Conservation (phyloP, 2,797 vertebrate species). For the Leptoclinus maculatus region DNA sequence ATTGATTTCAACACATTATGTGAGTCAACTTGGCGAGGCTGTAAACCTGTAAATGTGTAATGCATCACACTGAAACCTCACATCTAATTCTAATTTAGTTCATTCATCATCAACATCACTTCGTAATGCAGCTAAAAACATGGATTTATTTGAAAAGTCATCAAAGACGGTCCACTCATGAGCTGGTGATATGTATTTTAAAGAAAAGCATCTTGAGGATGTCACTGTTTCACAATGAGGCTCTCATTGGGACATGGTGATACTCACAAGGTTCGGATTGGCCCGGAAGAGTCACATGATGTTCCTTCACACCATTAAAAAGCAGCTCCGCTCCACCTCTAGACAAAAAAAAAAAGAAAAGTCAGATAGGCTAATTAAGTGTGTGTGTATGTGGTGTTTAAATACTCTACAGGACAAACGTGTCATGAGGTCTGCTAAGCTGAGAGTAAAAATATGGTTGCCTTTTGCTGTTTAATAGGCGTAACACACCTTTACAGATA, state of each 20-base stretch:
- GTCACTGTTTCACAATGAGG: not conserved
- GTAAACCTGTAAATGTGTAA: not conserved
- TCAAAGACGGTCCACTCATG: too few species aligned
- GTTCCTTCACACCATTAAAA: slow-evolving; percentile 91
- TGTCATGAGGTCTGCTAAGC: not conserved
- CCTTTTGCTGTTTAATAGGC: not conserved
- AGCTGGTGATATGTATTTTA: not conserved
- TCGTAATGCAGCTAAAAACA: not conserved
- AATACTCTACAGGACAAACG: not conserved
- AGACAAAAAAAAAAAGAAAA: slow-evolving; percentile 3
- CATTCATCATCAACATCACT: not conserved
- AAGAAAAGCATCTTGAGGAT: not conserved
- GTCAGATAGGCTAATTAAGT: not conserved
- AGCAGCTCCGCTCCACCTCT: slow-evolving; percentile 97
- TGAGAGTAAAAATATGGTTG: not conserved
- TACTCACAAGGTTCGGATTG: slow-evolving; percentile 95
- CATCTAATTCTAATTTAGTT: not conserved
- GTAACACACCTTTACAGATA: not conserved
- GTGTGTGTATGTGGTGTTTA: not conserved
- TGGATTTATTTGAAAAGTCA: not conserved
- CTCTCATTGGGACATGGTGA: not conserved
- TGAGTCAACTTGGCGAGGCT: not conserved
- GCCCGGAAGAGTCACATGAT: slow-evolving; percentile 91
- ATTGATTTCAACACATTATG: not conserved
- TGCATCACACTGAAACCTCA: not conserved